Percentiles rank a stretch among this genome's conserved stretches.
Evolutionary conservation across 2,113 vertebrate species (phyloP).

Genomic region (Cololabis saira): DNA sequence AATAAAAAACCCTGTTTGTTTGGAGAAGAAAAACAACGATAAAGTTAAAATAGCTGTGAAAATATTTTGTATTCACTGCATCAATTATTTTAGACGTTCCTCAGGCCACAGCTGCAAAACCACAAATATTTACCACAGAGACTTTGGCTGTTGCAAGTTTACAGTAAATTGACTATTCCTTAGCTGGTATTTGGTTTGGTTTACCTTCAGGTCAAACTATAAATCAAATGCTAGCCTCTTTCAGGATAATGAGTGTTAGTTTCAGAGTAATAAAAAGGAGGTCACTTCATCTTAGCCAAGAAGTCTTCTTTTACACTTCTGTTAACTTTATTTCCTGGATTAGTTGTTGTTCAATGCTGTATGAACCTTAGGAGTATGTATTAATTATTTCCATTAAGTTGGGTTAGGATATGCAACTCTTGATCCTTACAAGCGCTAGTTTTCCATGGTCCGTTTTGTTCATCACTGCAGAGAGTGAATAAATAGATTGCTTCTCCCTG

Average conservation of each 20-base stretch:
- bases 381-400: constrained; percentile 39
- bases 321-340: constrained; percentile 25
- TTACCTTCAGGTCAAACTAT: constrained; percentile 56
- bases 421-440: constrained; percentile 16
- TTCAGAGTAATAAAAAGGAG: constrained; percentile 69
- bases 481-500: constrained; percentile 53
- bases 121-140: constrained; percentile 42
- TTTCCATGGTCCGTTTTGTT: constrained; percentile 50
- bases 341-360: constrained; percentile 18
- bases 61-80: constrained; percentile 31
- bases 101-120: constrained; percentile 27
- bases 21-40: background rate
- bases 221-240: constrained; percentile 62
- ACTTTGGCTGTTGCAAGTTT: constrained; percentile 51
- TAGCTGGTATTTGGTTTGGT: constrained; percentile 67
- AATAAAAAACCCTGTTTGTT: no score
- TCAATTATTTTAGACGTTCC: constrained; percentile 44
- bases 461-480: constrained; percentile 56
- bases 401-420: constrained; percentile 9
- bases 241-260: constrained; percentile 72
- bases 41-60: constrained; percentile 1
- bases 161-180: constrained; percentile 72
- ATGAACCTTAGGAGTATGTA: constrained; percentile 27
- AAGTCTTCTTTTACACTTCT: constrained; percentile 35
- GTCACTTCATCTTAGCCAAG: constrained; percentile 51